Evolutionary conservation across 2,888 invertebrate species (phyloP), one percentile per base, ranked within the genome.

Genomic region (Psococerastis gibbosa): DNA sequence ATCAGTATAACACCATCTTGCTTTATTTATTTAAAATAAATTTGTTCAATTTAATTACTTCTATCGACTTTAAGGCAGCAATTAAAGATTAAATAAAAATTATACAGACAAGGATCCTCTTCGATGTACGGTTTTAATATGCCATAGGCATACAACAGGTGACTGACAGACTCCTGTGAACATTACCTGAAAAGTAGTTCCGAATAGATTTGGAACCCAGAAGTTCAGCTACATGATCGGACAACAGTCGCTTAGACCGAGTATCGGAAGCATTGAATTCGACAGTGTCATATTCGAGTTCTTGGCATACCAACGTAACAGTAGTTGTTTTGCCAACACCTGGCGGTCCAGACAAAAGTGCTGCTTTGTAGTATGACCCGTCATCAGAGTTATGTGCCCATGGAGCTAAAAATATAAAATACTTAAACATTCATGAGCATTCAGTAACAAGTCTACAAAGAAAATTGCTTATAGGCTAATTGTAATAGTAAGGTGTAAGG

Each of bases 231-330:
- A 94, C 82, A 58, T 85, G 78, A 52, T 82, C 77, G 53, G 85
- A 78, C 35, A 97, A 69, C 38, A 85, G 69, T 22, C 72, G 78
- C 60, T 95, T 95, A 53, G 79, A 91, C 45, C 98, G 70, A 0
- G 94, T 91, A 60, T 97, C 95, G 0, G 97, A 98, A 0, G 98
- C 98, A 65, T 99, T 98, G 57, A 95, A 79, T 63, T 99, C 98
- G 11, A 94, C 79, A 48, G 75, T 68, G 59, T 91, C 88, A 55
- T 83, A 88, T 0, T 85, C 87, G 13, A 91, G 65, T 58, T 92
- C 88, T 55, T 83, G 74, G 56, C 89, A 87, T 6, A 91, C 89
- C 43, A 95, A 67, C 43, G 78, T 71, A 13, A 84, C 92, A 0
- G 85, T 80, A 9, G 92, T 91, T 0, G 91, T 92, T 70, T 92